Conservation (phyloP, 2,113 vertebrate genomes). For the Muntiacus reevesi region DNA sequence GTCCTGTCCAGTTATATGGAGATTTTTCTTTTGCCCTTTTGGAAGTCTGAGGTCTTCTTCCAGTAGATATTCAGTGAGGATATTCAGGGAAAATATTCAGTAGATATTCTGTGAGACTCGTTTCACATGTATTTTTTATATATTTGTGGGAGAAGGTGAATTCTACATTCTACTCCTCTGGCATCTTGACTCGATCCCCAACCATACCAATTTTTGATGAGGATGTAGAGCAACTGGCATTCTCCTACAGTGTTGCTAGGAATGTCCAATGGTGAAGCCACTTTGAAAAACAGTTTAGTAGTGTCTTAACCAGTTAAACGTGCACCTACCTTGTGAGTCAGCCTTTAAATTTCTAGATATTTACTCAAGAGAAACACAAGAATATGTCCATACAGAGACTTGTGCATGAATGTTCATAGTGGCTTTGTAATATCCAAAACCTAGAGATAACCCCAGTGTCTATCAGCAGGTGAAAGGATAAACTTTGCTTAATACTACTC, state of each 20-base stretch:
- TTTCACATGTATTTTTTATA: background rate
- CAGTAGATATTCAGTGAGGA: background rate
- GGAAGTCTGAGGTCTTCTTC: background rate
- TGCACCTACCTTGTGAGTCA: background rate
- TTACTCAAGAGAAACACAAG: background rate
- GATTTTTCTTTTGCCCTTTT: background rate
- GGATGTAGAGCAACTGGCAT: background rate
- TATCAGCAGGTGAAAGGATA: background rate
- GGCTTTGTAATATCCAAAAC: background rate
- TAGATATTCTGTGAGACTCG: background rate
- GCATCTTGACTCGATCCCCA: background rate
- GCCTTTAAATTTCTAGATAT: background rate
- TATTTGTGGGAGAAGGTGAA: background rate
- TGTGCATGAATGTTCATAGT: background rate
- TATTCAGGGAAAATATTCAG: background rate
- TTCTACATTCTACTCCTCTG: background rate
- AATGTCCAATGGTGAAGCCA: background rate
- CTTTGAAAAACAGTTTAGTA: background rate
- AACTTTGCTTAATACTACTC: background rate
- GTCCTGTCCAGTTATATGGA: background rate
- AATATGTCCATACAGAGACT: background rate
- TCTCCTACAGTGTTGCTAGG: background rate
- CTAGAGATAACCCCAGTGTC: background rate
- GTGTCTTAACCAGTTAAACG: background rate
- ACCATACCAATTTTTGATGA: background rate